Conservation (phyloP, 2,113 vertebrate genomes). For the Thinocorus orbignyianus region DNA sequence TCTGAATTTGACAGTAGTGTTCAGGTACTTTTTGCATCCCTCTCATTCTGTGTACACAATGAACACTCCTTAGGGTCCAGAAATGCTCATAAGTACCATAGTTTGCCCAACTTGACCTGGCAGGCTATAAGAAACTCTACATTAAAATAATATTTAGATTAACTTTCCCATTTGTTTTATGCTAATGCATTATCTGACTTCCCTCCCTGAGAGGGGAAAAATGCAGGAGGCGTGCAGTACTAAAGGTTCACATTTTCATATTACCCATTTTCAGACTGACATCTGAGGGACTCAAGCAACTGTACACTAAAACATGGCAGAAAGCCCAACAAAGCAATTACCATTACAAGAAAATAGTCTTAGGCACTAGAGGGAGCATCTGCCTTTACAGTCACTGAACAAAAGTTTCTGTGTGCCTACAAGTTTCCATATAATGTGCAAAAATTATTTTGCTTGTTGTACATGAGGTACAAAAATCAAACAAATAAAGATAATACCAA, state of each 20-base stretch:
- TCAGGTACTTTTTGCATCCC: not conserved
- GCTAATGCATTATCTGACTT: not conserved
- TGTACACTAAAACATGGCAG: conserved; percentile 26
- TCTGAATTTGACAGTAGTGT: not conserved
- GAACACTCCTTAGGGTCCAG: not conserved
- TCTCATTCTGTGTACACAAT: not conserved
- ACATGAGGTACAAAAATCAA: not conserved
- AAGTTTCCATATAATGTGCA: not conserved
- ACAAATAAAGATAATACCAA: not conserved
- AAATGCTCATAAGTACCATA: not conserved
- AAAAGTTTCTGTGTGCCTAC: not conserved
- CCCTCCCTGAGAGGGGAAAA: not conserved
- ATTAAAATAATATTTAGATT: not conserved
- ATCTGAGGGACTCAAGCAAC: not conserved
- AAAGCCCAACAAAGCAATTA: not conserved
- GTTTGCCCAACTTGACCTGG: not conserved
- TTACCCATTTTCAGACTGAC: not conserved
- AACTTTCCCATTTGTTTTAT: not conserved
- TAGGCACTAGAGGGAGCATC: conserved; percentile 67
- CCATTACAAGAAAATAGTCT: not conserved
- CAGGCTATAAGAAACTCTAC: not conserved
- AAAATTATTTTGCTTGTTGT: not conserved
- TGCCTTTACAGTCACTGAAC: conserved; percentile 36
- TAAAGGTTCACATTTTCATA: not conserved
- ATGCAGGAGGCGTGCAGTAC: not conserved